Base-by-base conservation (phyloP, 2,797 vertebrate genomes). In the Sylvia borin region DNA sequence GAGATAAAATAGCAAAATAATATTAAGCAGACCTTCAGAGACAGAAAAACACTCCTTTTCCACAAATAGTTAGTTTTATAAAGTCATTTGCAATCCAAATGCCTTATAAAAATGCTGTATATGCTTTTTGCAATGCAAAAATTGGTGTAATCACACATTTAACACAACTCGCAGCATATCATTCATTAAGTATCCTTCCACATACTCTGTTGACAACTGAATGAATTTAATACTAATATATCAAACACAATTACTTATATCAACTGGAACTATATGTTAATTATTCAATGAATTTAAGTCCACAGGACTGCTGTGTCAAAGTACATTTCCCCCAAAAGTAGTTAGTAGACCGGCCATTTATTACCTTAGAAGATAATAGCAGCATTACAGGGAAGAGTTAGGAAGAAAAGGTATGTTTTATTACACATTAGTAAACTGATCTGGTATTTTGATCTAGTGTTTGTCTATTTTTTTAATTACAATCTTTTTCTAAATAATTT, bases 21-120 rank as follows among this genome's bases (percentile, higher is more conserved):
- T 53, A 76, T 50, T 74, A 90, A 82, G 54, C 22, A 76, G 38
- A 45, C 24, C 47, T 95, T 88, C 45, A 85, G 81, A 93, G 62
- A 88, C 22, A 77, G 40, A 80, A 82, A 45, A 79, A 3, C 40
- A 22, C 16, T 58, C 11, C 45, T 82, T 60, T 51, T 3, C 36
- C 45, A 84, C 51, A 84, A 95, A 72, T 47, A 86, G 74, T 88
- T 88, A 91, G 61, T 75, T 95, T 84, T 72, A 88, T 3, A 3
- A 92, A 76, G 78, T 90, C 13, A 88, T 80, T 43, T 91, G 65
- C 88, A 88, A 92, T 81, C 26, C 15, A 93, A 95, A 58, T 45
- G 19, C 20, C 22, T 32, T 47, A 51, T 68, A 87, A 95, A 93
- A 94, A 87, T 67, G 48, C 45, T 61, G 74, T 2, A 2, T 43